Conservation (phyloP, 2,888 invertebrate genomes). For the Sarcophaga subvicina region DNA sequence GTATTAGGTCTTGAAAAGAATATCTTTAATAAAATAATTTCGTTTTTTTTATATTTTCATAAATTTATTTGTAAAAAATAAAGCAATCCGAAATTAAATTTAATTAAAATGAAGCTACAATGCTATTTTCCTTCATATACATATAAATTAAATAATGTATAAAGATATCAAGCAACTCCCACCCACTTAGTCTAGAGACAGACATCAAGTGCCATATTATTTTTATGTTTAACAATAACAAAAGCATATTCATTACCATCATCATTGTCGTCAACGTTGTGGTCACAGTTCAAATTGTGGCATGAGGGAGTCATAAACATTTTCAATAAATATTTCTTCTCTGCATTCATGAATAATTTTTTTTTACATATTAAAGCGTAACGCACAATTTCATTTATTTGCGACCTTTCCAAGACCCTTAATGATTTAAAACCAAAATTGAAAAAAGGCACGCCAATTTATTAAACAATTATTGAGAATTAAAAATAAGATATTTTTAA, state of each 20-base stretch:
- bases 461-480: slow-evolving; percentile 4
- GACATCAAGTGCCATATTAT: not conserved
- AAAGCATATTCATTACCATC: not conserved
- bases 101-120: not conserved
- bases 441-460: slow-evolving; percentile 14
- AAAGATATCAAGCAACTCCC: slow-evolving; percentile 42
- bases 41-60: too few species aligned
- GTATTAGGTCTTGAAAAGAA: too few species aligned
- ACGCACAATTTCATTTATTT: slow-evolving; percentile 38
- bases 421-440: not conserved
- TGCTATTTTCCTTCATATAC: slow-evolving; percentile 23
- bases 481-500: too few species aligned
- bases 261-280: not conserved
- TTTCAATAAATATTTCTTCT: slow-evolving; percentile 45
- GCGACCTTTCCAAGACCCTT: slow-evolving; percentile 41
- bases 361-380: not conserved
- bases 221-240: not conserved
- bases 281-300: slow-evolving; percentile 28
- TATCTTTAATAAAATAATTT: too few species aligned
- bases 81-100: too few species aligned
- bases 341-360: too few species aligned
- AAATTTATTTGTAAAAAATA: too few species aligned
- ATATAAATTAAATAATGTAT: slow-evolving; percentile 32
- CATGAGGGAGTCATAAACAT: slow-evolving; percentile 28
- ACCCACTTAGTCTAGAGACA: slow-evolving; percentile 34